Conservation (phyloP, 2,113 vertebrate genomes). For the Clarias magur region DNA sequence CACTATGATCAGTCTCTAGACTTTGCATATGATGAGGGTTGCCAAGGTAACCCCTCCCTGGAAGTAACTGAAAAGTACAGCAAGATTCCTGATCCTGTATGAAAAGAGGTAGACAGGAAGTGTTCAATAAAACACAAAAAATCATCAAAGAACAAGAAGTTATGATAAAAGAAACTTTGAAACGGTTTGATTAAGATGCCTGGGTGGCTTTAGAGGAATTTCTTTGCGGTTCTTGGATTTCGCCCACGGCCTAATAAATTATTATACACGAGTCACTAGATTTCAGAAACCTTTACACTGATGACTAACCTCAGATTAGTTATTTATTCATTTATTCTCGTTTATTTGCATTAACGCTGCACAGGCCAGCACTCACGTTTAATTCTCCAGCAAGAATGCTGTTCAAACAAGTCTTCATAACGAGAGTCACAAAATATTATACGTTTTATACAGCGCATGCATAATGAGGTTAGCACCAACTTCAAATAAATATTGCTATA, state of each 20-base stretch:
- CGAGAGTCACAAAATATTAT: constrained; percentile 8
- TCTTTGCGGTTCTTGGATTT: not conserved
- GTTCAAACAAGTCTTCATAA: constrained; percentile 21
- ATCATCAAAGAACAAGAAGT: not conserved
- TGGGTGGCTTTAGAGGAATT: not conserved
- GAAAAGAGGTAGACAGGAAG: not conserved
- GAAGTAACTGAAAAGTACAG: constrained; percentile 33
- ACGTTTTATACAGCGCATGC: not conserved
- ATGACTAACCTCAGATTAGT: constrained; percentile 2
- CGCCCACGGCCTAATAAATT: not conserved
- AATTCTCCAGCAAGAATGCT: not conserved
- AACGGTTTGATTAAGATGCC: not conserved
- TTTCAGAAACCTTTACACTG: not conserved
- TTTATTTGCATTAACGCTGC: constrained; percentile 21
- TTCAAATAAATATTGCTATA: not conserved
- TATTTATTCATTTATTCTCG: constrained; percentile 26
- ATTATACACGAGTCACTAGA: not conserved
- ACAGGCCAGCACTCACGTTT: constrained; percentile 19
- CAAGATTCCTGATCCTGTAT: constrained; percentile 4
- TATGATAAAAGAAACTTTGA: not conserved
- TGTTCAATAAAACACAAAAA: not conserved
- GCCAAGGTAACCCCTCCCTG: constrained; percentile 44
- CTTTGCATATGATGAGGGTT: constrained; percentile 22
- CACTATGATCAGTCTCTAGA: constrained; percentile 13
- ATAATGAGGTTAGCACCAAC: not conserved